A percentile compares a stretch with the other conserved stretches of the same genome.
Conservation (phyloP, 2,797 vertebrate species). For the Novumbra hubbsi region DNA sequence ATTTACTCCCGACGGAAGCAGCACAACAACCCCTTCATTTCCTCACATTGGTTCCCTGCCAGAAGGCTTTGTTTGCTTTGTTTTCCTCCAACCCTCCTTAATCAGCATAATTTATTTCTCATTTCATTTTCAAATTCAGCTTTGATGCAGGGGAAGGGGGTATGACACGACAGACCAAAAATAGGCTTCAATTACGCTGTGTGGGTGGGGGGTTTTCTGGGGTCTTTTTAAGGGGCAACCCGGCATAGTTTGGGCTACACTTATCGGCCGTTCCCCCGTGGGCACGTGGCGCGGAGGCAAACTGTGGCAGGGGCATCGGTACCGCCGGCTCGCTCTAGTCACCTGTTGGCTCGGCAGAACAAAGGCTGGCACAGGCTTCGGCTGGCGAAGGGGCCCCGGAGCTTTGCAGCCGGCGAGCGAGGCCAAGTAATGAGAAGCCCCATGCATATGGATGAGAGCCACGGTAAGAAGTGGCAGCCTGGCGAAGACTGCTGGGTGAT, state of each 20-base stretch:
- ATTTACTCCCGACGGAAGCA: conserved; percentile 40
- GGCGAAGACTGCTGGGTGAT: conserved; percentile 58
- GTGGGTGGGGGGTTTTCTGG: conserved; percentile 45
- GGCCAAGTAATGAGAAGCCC: conserved; percentile 62
- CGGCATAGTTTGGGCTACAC: conserved; percentile 59
- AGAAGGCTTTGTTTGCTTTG: conserved; percentile 21
- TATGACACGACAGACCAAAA: conserved; percentile 58
- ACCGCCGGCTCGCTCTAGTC: conserved; percentile 62
- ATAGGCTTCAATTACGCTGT: conserved; percentile 69
- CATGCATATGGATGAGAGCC: conserved; percentile 75
- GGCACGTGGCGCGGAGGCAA: conserved; percentile 71
- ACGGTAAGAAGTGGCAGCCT: conserved; percentile 33
- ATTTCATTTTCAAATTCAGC: conserved; percentile 68
- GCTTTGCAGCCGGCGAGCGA: conserved; percentile 64
- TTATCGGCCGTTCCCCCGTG: conserved; percentile 73
- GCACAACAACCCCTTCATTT: conserved; percentile 17
- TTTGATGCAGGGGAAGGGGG: conserved; percentile 55
- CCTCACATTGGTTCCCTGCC: conserved; percentile 41
- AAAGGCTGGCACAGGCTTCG: conserved; percentile 60
- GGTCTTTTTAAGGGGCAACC: conserved; percentile 59
- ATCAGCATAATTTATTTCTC: conserved; percentile 66
- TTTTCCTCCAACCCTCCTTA: conserved; percentile 36
- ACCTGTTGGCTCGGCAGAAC: conserved; percentile 75
- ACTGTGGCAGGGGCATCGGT: conserved; percentile 53
- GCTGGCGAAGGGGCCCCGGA: background rate